phyloP scores from a whole-genome alignment of 2,797 vertebrate species.

The Natrix natrix region DNA sequence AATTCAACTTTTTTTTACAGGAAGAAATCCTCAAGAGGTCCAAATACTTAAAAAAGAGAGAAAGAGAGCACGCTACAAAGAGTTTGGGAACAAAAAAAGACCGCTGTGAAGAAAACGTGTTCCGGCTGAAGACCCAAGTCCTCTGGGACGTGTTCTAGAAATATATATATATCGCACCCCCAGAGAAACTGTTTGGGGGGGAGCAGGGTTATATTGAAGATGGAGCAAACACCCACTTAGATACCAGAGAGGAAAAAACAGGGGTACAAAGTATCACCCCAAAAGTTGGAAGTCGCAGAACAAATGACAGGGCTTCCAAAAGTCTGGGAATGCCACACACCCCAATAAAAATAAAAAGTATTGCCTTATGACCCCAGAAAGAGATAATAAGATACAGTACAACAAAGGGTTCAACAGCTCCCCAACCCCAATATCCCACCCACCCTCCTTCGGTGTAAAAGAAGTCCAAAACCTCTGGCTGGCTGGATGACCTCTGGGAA shows the following conservation, averaged over 20 bases:
- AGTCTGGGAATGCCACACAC: conserved; percentile 60
- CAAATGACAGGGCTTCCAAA: conserved; percentile 58
- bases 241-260: not conserved
- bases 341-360: conserved; percentile 35
- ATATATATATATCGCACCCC: conserved; percentile 7
- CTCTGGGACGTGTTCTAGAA: conserved; percentile 12
- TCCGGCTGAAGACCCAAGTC: conserved; percentile 17
- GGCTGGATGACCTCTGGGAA: not conserved
- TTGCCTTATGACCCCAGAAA: conserved; percentile 44
- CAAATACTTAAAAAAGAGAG: conserved; percentile 40
- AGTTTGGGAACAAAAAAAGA: conserved; percentile 16
- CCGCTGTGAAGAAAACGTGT: conserved; percentile 24
- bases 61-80: conserved; percentile 46
- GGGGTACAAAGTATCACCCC: conserved; percentile 49
- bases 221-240: conserved; percentile 23
- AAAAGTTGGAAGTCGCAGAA: conserved; percentile 8
- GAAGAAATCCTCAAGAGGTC: conserved; percentile 53
- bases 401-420: not conserved
- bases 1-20: conserved; percentile 61
- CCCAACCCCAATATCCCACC: not conserved
- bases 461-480: not conserved
- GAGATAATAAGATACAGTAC: conserved; percentile 33
- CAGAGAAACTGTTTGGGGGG: conserved; percentile 19
- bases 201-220: not conserved
- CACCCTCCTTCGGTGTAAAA: not conserved